phyloP scores from a whole-genome alignment of 2,888 invertebrate genomes.

The Tetragonula carbonaria region DNA sequence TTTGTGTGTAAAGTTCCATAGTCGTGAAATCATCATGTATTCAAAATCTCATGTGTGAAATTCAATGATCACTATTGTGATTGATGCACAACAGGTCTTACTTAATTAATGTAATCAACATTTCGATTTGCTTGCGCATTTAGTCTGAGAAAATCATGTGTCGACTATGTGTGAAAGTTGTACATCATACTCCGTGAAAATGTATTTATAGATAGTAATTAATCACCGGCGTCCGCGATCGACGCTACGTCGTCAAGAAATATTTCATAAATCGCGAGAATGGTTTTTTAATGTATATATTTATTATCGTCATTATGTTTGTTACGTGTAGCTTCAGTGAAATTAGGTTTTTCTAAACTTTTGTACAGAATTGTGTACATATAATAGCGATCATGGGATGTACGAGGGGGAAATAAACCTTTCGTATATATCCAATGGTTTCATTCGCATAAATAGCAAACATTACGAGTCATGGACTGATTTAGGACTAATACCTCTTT shows the following conservation, averaged over 20 bases:
- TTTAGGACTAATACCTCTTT: conserved; percentile 52
- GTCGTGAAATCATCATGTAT: neutral
- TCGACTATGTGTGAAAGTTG: conserved; percentile 58
- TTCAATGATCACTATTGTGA: conserved; percentile 24
- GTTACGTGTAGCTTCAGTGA: conserved; percentile 67
- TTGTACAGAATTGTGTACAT: conserved; percentile 78
- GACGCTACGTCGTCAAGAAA: neutral
- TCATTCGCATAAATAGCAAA: conserved; percentile 25
- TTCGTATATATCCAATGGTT: conserved; percentile 62
- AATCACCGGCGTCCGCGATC: conserved; percentile 14
- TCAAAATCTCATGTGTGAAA: neutral
- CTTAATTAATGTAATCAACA: conserved; percentile 12
- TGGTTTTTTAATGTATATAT: conserved; percentile 71
- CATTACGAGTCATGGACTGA: conserved; percentile 41
- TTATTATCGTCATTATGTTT: conserved; percentile 64
- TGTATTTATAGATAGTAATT: conserved; percentile 63
- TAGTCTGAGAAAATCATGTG: conserved; percentile 20
- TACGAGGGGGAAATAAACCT: conserved; percentile 71
- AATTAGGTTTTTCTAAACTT: conserved; percentile 78
- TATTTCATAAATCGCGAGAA: conserved; percentile 14
- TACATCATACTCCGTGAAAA: conserved; percentile 68
- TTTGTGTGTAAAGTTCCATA: conserved; percentile 2
- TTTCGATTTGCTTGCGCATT: conserved; percentile 27
- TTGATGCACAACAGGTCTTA: conserved; percentile 37
- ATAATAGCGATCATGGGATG: conserved; percentile 69